Evolutionary conservation across 1,140 invertebrate species (phyloP).

Genomic region (Drosophila neocordata): DNA sequence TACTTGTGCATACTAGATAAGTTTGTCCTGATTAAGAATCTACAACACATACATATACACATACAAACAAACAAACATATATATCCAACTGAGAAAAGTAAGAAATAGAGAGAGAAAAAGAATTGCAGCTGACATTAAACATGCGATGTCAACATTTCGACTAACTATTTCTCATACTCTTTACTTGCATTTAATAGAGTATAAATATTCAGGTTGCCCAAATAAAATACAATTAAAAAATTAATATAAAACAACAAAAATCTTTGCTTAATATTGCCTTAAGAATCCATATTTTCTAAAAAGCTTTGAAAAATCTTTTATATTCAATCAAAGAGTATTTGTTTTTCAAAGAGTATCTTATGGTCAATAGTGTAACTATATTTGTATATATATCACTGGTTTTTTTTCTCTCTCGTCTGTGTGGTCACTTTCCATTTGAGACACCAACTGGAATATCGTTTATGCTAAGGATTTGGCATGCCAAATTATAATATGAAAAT

Average conservation of each 20-base stretch:
- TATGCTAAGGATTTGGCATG: slow-evolving; percentile 19
- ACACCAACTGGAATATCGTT: slow-evolving; percentile 5
- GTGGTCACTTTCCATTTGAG: slow-evolving; percentile 38
- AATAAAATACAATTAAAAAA: too few species aligned
- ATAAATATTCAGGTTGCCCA: too few species aligned
- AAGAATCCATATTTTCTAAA: too few species aligned
- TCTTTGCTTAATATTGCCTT: too few species aligned
- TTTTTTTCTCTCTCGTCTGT: not conserved
- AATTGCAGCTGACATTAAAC: slow-evolving; percentile 7
- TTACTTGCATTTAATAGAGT: not conserved
- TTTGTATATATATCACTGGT: too few species aligned
- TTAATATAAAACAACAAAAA: too few species aligned
- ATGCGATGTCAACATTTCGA: slow-evolving; percentile 10
- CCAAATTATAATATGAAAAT: slow-evolving; percentile 52
- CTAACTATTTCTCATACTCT: slow-evolving; percentile 3
- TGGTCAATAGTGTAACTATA: not conserved
- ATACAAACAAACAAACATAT: slow-evolving; percentile 12
- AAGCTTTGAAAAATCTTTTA: too few species aligned
- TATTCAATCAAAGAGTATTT: too few species aligned
- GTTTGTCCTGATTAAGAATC: slow-evolving; percentile 75
- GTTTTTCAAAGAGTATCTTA: not conserved
- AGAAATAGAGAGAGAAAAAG: not conserved
- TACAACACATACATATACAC: slow-evolving; percentile 44
- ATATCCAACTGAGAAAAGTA: not conserved
- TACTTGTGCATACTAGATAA: slow-evolving; percentile 72